Base-by-base conservation (phyloP, 2,888 invertebrate genomes). In the Nasonovia ribisnigri region DNA sequence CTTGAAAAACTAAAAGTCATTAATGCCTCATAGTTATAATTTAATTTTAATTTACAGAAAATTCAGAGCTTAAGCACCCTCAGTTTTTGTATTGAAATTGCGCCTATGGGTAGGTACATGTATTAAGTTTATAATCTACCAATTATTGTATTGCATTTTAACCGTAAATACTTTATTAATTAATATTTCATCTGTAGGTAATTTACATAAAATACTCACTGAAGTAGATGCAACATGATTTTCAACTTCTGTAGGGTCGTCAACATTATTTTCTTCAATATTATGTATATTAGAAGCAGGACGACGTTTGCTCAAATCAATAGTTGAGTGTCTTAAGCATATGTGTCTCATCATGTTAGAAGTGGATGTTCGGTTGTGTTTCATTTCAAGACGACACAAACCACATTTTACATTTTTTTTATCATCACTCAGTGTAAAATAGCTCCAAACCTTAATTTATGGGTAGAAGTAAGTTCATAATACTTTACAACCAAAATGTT, bases 261-360 rank as follows among this genome's bases (percentile, higher is more conserved):
- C 86, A 11, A 86, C 29, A 46, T 29, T 26, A 46, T 8, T 26
- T 60, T 86, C 26, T 29, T 86, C 46, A 29, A 13, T 13, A 51
- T 51, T 13, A 51, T 51, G 51, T 1, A 26, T 29, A 5, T 46
- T 26, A 46, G 46, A 13, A 48, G 46, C 46, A 46, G 46, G 86
- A 3, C 46, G 46, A 29, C 46, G 46, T 26, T 51, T 51, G 51
- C 1, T 16, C 20, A 87, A 51, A 43, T 87, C 20, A 16, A 87
- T 20, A 2, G 51, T 87, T 87, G 6, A 8, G 51, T 87, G 51
- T 87, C 51, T 48, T 13, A n/a, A n/a, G 36, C 48, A 51, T 8
- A 87, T 42, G n/a, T 87, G 87, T n/a, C 87, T 48, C 87, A 87
- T 87, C 87, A 87, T 87, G n/a, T 87, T 87, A 51, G 87, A 87